These are phyloP conservation scores for Hetaerina titia DNA, from an alignment of 2,888 invertebrate genomes.

Conservation along the genomic window DNA sequence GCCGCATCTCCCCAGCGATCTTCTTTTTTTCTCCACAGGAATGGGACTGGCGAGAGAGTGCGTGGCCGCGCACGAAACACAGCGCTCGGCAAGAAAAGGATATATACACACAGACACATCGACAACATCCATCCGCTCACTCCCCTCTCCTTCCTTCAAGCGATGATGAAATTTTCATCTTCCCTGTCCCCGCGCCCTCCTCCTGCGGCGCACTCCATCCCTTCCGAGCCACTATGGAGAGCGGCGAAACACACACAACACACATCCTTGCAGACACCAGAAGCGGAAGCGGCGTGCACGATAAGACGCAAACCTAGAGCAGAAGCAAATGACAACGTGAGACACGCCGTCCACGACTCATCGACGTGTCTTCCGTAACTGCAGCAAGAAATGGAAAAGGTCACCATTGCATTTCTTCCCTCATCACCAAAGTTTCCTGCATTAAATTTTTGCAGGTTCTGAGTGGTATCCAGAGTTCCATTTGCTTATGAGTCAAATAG, in stretches of 20 bases:
- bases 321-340: background rate
- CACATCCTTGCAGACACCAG: background rate
- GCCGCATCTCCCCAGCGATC: no score
- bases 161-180: slow-evolving; percentile 35
- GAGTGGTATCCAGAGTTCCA: no score
- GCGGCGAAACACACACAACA: no score
- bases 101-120: background rate
- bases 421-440: no score
- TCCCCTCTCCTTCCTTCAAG: background rate
- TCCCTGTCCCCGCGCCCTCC: background rate
- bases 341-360: background rate
- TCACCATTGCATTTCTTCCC: no score
- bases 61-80: background rate
- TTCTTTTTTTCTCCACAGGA: no score
- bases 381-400: no score
- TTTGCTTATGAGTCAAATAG: no score
- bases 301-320: background rate
- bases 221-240: no score
- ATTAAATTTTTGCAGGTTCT: no score
- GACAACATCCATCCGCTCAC: background rate
- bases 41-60: background rate
- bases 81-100: background rate
- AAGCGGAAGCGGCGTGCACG: background rate
- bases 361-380: no score
- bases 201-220: background rate